Base-by-base conservation (phyloP, 1,140 invertebrate species). In the Trichonephila clavata region DNA sequence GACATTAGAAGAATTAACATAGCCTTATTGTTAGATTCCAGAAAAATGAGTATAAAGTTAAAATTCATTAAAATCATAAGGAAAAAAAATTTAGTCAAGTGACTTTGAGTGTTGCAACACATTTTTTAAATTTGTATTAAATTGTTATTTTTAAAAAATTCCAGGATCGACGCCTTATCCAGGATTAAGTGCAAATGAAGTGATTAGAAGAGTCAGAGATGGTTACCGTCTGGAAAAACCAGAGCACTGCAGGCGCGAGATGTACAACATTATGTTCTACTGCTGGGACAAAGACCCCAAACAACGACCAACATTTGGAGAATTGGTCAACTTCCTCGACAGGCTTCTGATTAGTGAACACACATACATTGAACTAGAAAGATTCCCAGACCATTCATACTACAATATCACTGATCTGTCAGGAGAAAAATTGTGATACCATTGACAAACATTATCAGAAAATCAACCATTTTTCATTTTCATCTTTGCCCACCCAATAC, bases 301-400 rank as follows among this genome's bases (percentile, higher is more conserved):
- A 94, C 98, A 98, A 95, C 96, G 98, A 94, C 98, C 98, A 18
- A 96, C 96, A 32, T 97, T 97, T 95, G 95, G 96, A 63, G 97
- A 97, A 95, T 96, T 97, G 77, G 95, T 95, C 21, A 83, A 61
- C 86, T 96, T 98, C 94, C 96, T 98, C 5, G 98, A 98, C 95
- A 97, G 97, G 93, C 96, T 99, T 18, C 95, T 99, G 13, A 97
- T 98, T 94, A 97, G 98, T 43, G 98, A 99, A 96, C 98, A 98
- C 91, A 98, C 99, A 95, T 99, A 99, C 94, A 98, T 99, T 81
- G 98, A 99, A 95, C 96, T 99, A 24, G 98, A 99, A 95, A 96
- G 98, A 92, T 99, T 99, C 95, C 98, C 98, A 0, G 98, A 99
- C 95, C 98, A 99, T 95, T 98, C 98, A 7, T 99, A 99, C 96